Evolutionary conservation across 1,140 invertebrate species (phyloP).

Genomic region (Drosophila willistoni): DNA sequence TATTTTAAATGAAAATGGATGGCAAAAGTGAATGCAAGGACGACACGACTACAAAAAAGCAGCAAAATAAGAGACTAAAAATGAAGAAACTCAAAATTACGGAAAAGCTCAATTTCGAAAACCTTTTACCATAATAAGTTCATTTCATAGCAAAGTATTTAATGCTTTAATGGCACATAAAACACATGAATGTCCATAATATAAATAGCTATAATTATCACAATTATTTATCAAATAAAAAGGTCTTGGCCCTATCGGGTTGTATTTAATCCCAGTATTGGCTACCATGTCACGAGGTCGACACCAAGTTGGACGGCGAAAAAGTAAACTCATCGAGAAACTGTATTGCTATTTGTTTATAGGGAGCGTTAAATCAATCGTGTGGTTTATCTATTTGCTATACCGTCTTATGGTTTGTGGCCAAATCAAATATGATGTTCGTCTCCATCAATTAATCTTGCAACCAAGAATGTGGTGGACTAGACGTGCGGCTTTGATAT

Average conservation of each 20-base stretch:
- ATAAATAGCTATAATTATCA: neutral
- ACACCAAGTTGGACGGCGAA: no score
- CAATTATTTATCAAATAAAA: neutral
- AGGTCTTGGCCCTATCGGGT: neutral
- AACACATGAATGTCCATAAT: neutral
- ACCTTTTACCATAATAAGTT: slow-evolving; percentile 3
- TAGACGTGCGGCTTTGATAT: neutral
- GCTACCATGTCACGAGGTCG: neutral
- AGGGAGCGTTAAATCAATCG: neutral
- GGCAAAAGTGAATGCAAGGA: slow-evolving; percentile 9
- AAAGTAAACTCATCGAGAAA: neutral
- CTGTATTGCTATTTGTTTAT: neutral
- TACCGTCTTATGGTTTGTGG: slow-evolving; percentile 4
- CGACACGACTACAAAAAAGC: neutral
- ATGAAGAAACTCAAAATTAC: neutral
- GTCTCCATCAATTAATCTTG: neutral
- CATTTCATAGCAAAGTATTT: neutral
- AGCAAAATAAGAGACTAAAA: neutral
- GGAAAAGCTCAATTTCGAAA: neutral
- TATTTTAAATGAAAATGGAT: slow-evolving; percentile 14
- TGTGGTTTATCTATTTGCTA: slow-evolving; percentile 8
- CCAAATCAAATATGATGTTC: slow-evolving; percentile 8
- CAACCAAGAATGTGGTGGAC: slow-evolving; percentile 1
- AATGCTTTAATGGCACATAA: neutral
- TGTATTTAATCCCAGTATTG: neutral